These are phyloP conservation scores for Paracanthobrama guichenoti DNA, from an alignment of 2,113 vertebrate genomes.

Conservation along the genomic window DNA sequence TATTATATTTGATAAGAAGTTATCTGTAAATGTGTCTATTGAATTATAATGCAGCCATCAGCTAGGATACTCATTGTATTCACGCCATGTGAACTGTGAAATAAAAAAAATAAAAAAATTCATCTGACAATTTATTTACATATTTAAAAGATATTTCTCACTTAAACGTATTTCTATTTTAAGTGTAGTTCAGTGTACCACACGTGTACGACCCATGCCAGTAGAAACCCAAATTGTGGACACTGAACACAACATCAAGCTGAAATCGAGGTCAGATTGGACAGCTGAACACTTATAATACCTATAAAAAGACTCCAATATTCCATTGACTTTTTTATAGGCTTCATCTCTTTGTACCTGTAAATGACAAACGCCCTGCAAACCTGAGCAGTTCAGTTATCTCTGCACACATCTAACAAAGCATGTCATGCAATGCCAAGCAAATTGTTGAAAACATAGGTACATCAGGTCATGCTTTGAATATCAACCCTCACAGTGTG, in stretches of 20 bases:
- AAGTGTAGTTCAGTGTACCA: neutral
- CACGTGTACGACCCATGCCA: neutral
- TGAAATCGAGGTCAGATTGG: neutral
- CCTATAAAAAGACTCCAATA: neutral
- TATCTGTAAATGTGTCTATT: neutral
- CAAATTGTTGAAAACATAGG: neutral
- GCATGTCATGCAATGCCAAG: neutral
- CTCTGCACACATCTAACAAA: neutral
- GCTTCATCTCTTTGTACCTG: slow-evolving; percentile 7
- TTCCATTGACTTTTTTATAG: neutral
- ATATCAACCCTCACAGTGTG: neutral
- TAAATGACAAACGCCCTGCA: slow-evolving; percentile 10
- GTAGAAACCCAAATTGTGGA: no score
- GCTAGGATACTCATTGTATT: neutral
- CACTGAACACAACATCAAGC: no score
- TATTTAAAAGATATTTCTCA: neutral
- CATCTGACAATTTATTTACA: no score
- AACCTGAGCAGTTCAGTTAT: neutral
- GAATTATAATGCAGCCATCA: neutral
- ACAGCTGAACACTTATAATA: neutral
- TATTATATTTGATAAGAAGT: neutral
- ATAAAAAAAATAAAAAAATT: no score
- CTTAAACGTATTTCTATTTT: neutral
- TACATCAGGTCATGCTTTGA: slow-evolving; percentile 26
- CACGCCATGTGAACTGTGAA: neutral